phyloP scores from a whole-genome alignment of 2,797 vertebrate species.

The Anableps anableps region DNA sequence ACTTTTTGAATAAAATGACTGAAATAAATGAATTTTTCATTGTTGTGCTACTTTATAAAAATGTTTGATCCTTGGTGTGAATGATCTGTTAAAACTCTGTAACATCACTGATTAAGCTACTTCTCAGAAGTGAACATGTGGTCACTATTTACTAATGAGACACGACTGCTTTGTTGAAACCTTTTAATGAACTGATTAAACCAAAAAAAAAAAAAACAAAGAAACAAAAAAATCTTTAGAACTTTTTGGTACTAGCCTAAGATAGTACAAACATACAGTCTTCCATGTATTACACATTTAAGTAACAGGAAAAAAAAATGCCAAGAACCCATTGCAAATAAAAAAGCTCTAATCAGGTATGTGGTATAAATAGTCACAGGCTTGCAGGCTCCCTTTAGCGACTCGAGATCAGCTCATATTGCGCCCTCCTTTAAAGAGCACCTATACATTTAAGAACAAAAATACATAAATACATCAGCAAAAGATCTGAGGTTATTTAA shows the following conservation, averaged over 20 bases:
- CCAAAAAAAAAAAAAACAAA: slow-evolving; percentile 40
- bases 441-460: slow-evolving; percentile 77
- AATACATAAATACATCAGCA: slow-evolving; percentile 81
- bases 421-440: slow-evolving; percentile 55
- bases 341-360: slow-evolving; percentile 66
- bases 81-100: neutral
- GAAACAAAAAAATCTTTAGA: slow-evolving; percentile 60
- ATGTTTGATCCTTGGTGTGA: neutral
- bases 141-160: slow-evolving; percentile 2
- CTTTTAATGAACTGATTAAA: slow-evolving; percentile 82
- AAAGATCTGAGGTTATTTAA: slow-evolving; percentile 54
- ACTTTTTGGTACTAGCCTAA: slow-evolving; percentile 82
- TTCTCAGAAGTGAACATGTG: neutral
- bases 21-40: neutral
- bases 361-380: slow-evolving; percentile 62
- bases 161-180: slow-evolving; percentile 61
- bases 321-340: slow-evolving; percentile 72
- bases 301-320: slow-evolving; percentile 65
- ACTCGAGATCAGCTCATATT: slow-evolving; percentile 54
- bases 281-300: slow-evolving; percentile 73
- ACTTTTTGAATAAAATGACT: too few relatives aligned
- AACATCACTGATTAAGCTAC: slow-evolving; percentile 3
- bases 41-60: neutral
- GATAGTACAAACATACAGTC: slow-evolving; percentile 71
- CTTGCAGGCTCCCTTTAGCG: slow-evolving; percentile 82